Evolutionary conservation across 2,888 invertebrate species (phyloP).

Genomic region (Phaonia tiefii): DNA sequence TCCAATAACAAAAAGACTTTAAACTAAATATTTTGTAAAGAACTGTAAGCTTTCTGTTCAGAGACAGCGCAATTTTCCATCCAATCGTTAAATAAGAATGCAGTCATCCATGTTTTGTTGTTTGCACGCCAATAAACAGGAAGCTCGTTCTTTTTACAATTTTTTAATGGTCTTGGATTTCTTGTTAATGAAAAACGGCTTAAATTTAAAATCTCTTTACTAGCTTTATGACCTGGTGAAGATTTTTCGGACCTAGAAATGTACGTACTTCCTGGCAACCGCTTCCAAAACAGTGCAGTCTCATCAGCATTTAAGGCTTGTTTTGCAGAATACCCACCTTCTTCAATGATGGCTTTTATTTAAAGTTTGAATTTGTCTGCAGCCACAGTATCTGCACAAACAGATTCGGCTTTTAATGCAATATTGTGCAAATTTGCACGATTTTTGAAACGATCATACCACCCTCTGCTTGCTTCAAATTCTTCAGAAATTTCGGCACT

Average conservation of each 20-base stretch:
- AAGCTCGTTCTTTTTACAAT: slow-evolving; percentile 9
- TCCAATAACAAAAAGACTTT: too few species aligned
- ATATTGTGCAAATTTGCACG: slow-evolving; percentile 29
- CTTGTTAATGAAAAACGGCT: slow-evolving; percentile 5
- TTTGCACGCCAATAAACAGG: slow-evolving; percentile 27
- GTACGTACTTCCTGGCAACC: slow-evolving; percentile 29
- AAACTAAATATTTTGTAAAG: slow-evolving; percentile 33
- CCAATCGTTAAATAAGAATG: slow-evolving; percentile 20
- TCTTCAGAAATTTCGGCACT: background rate
- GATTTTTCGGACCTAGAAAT: slow-evolving; percentile 14
- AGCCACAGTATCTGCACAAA: background rate
- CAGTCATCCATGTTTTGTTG: slow-evolving; percentile 21
- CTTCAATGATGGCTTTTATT: too few species aligned
- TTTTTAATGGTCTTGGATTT: background rate
- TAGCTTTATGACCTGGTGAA: background rate
- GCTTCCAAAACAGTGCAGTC: slow-evolving; percentile 29
- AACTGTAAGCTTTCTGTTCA: slow-evolving; percentile 27
- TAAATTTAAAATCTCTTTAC: slow-evolving; percentile 20
- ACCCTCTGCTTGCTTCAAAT: slow-evolving; percentile 3
- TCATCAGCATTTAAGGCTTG: slow-evolving; percentile 35
- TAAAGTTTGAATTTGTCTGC: background rate
- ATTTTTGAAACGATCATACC: slow-evolving; percentile 27
- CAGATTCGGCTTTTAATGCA: slow-evolving; percentile 24
- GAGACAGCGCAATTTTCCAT: slow-evolving; percentile 21
- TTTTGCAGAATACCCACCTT: too few species aligned